Conservation (phyloP, 2,113 vertebrate species). For the Emydura subglobosa region DNA sequence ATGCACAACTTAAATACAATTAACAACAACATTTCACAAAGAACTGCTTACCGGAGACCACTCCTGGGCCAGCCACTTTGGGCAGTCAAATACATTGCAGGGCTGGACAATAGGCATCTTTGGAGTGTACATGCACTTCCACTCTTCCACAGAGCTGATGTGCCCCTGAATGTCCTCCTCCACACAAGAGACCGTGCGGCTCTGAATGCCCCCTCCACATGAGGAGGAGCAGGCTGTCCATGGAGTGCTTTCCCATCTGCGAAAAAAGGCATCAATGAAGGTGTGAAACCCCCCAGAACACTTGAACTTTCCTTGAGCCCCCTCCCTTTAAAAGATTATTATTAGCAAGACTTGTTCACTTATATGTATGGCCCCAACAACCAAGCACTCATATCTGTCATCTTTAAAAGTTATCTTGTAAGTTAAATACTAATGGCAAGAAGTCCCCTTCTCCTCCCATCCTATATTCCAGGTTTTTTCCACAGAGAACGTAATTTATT, state of each 20-base stretch:
- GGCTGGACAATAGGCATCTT: slow-evolving; percentile 92
- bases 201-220: slow-evolving; percentile 95
- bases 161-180: slow-evolving; percentile 97
- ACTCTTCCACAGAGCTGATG: slow-evolving; percentile 91
- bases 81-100: slow-evolving; percentile 96
- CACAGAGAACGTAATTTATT: neutral
- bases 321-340: neutral
- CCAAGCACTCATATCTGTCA: neutral
- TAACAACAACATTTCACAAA: neutral
- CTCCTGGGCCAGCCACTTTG: slow-evolving; percentile 97
- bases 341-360: neutral
- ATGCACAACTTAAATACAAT: neutral
- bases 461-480: neutral
- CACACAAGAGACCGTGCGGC: slow-evolving; percentile 93
- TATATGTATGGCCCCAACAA: neutral
- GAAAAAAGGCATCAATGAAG: slow-evolving; percentile 56
- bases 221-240: slow-evolving; percentile 97
- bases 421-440: neutral
- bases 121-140: slow-evolving; percentile 97
- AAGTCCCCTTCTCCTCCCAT: neutral
- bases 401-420: neutral
- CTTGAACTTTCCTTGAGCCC: neutral
- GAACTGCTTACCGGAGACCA: slow-evolving; percentile 92
- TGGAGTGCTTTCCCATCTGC: slow-evolving; percentile 96
- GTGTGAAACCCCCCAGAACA: neutral